Percentiles rank a stretch among this genome's conserved stretches.
phyloP scores from a whole-genome alignment of 2,888 invertebrate species.

The Epirrhoe tristata region DNA sequence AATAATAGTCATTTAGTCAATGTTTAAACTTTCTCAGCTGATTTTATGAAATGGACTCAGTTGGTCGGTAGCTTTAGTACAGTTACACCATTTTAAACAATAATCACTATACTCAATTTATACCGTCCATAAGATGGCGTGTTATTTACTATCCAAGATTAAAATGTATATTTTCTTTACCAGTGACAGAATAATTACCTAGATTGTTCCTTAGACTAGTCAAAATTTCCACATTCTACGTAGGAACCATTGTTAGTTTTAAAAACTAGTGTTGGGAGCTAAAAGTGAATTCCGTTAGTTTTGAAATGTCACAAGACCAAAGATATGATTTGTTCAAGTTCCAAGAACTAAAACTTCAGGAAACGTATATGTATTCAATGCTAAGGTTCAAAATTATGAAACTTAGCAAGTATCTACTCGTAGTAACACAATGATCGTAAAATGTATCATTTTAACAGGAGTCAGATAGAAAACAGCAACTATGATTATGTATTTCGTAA shows the following conservation, averaged over 20 bases:
- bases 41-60: constrained; percentile 16
- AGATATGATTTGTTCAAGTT: constrained; percentile 35
- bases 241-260: constrained; percentile 17
- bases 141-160: constrained; percentile 4
- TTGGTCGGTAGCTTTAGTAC: constrained; percentile 1
- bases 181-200: not conserved
- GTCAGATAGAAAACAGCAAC: not conserved
- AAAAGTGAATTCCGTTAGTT: constrained; percentile 33
- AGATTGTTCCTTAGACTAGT: constrained; percentile 24
- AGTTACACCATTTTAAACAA: not conserved
- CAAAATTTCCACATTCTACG: constrained; percentile 26
- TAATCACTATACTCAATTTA: constrained; percentile 4
- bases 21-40: not conserved
- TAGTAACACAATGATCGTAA: not conserved
- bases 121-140: constrained; percentile 17
- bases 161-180: not conserved
- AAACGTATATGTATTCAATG: constrained; percentile 1
- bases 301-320: constrained; percentile 32
- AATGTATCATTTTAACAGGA: not conserved
- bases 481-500: not conserved
- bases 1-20: not conserved
- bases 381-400: not conserved
- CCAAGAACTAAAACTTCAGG: constrained; percentile 32
- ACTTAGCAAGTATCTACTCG: not conserved
- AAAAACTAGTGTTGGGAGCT: constrained; percentile 19